Base-by-base conservation (phyloP, 2,797 vertebrate genomes). In the Peromyscus eremicus region DNA sequence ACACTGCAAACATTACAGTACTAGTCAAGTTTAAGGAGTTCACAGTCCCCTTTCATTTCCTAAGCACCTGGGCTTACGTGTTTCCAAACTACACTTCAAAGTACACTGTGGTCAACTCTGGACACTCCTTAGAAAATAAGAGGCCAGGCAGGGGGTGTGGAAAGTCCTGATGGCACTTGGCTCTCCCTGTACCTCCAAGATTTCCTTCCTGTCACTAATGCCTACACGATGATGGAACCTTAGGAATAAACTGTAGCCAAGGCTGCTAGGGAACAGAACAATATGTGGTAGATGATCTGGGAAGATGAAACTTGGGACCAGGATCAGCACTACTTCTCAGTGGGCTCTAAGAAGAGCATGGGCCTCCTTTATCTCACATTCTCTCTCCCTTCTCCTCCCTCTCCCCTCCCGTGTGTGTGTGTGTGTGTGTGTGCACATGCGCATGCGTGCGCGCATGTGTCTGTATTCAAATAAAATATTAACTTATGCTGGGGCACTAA, bases 241-340 rank as follows among this genome's bases (percentile, higher is more conserved):
- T 71, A 55, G 29, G 43, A 27, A 43, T 40, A 34, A 77, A 43
- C 7, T 12, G 37, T 25, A 70, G 32, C 5, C 8, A 34, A 34
- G n/a, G 7, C 27, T 52, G 40, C 0, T 4, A 16, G 10, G 17
- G 7, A 25, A 19, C 12, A 68, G 57, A 16, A 37, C 3, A 17
- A 11, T 0, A 29, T 12, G 0, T 0, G 2, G n/a, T 10, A 14
- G 37, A 17, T 3, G 6, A 17, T 32, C 6, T 3, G 6, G 3
- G 32, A 46, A 34, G 21, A 62, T 62, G 43, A 7, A 0, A 2
- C 0, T 17, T 0, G 1, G 8, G n/a, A 32, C 10, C 29, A 21
- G 5, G 4, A 8, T 1, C 3, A n/a, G 23, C 0, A 32, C 57
- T 66, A 46, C 57, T 62, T 23, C 66, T 52, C 25, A n/a, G 11